Base-by-base conservation (phyloP, 2,888 invertebrate genomes). In the Hyalella azteca region DNA sequence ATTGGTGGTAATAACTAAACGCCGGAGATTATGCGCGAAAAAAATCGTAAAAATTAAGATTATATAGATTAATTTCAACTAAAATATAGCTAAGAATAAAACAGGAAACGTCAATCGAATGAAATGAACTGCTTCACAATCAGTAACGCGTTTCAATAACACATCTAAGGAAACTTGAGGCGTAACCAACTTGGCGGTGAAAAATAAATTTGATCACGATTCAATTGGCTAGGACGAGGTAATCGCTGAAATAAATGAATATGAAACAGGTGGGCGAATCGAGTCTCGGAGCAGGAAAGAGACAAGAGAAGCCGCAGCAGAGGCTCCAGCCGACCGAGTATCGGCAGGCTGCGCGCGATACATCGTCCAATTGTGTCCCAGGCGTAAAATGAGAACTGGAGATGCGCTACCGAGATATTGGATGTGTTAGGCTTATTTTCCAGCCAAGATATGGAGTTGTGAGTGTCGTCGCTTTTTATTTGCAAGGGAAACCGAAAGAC, bases 391-490 rank as follows among this genome's bases (percentile, higher is more conserved):
- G 66, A 66, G 66, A 66, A 66, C 36, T 36, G 1, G 66, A 66
- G 39, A 66, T 66, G 66, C 36, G 66, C 66, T 36, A 66, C 66
- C 36, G 36, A 66, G 66, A 66, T 66, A 66, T 66, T 66, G 66
- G 66, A 66, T 66, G 66, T 19, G 66, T 66, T 66, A 66, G 66
- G 66, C 66, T 66, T 66, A 66, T 66, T 66, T 66, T 66, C 66
- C 19, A 66, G n/a, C 15, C n/a, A 36, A 29, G 66, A 36, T 66
- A 36, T 36, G 19, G 29, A 36, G 66, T 13, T 22, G 66, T 3
- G 29, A 2, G 66, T 19, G 36, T 36, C n/a, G n/a, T n/a, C 39
- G 22, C 13, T n/a, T 66, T 66, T 66, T 29, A 7, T n/a, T 22
- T 36, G 66, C 45, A 36, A 19, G 11, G 36, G 11, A 26, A 29